These are phyloP conservation scores for Dendrolimus pini DNA, from an alignment of 2,888 invertebrate genomes.

Conservation along the genomic window DNA sequence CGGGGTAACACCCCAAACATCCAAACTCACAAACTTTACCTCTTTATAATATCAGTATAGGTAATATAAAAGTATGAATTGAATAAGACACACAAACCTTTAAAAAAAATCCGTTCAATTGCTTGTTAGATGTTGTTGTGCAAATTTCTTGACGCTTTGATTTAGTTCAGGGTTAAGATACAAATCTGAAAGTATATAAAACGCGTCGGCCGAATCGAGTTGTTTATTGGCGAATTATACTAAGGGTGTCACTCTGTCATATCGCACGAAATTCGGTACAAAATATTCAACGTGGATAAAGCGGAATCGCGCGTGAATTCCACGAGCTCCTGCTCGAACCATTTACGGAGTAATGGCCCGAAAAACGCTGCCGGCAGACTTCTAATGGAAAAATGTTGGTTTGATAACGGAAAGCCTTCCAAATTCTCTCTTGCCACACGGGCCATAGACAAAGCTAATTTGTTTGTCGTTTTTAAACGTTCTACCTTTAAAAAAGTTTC, in stretches of 20 bases:
- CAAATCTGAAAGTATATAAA: conserved; percentile 24
- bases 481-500: background rate
- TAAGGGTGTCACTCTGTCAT: conserved; percentile 30
- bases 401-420: conserved; percentile 34
- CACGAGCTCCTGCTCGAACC: conserved; percentile 35
- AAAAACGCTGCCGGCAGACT: conserved; percentile 33
- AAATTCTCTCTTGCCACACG: conserved; percentile 24
- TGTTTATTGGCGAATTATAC: conserved; percentile 44
- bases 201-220: conserved; percentile 29
- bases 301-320: conserved; percentile 34
- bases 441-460: conserved; percentile 12
- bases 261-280: conserved; percentile 16
- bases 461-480: conserved; percentile 6
- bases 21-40: too few species aligned
- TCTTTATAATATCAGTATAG: too few species aligned
- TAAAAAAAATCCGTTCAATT: too few species aligned
- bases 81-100: too few species aligned
- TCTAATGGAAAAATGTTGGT: conserved; percentile 51
- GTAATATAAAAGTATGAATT: too few species aligned
- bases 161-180: conserved; percentile 43
- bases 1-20: too few species aligned
- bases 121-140: background rate
- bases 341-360: conserved; percentile 53
- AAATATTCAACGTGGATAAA: conserved; percentile 35
- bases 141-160: conserved; percentile 26